phyloP scores from a whole-genome alignment of 2,113 vertebrate genomes.

The Dasypus novemcinctus region DNA sequence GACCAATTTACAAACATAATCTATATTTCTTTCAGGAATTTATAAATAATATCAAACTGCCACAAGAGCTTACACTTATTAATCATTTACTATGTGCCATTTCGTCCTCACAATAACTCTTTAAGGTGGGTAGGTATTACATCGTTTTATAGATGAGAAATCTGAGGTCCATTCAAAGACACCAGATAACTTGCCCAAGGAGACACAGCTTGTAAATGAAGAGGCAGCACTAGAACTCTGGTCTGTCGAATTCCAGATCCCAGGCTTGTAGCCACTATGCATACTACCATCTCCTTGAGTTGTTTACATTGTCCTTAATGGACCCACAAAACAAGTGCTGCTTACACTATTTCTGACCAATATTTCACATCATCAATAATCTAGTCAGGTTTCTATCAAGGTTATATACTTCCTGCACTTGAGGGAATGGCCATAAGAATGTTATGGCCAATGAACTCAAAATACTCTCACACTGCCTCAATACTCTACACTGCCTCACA shows the following conservation, averaged over 20 bases:
- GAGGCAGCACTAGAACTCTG: background rate
- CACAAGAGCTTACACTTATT: background rate
- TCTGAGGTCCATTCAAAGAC: background rate
- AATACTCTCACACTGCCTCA: constrained; percentile 46
- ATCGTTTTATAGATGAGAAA: background rate
- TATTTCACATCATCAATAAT: background rate
- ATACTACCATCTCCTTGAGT: fast-evolving
- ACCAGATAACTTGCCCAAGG: background rate
- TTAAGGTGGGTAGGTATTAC: background rate
- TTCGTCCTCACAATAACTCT: background rate
- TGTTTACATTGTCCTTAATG: background rate
- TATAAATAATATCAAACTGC: no score
- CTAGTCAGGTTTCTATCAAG: background rate
- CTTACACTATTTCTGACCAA: background rate
- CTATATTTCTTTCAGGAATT: no score
- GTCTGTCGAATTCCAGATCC: background rate
- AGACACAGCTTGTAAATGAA: background rate
- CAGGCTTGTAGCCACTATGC: background rate
- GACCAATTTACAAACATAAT: no score
- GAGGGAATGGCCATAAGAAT: constrained; percentile 22
- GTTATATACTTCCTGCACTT: background rate
- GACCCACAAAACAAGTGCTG: background rate
- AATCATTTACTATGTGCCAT: background rate
- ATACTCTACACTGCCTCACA: constrained; percentile 72
- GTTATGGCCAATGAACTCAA: constrained; percentile 74